Evolutionary conservation across 2,113 vertebrate genomes (phyloP).

Genomic region (Hypomesus transpacificus): DNA sequence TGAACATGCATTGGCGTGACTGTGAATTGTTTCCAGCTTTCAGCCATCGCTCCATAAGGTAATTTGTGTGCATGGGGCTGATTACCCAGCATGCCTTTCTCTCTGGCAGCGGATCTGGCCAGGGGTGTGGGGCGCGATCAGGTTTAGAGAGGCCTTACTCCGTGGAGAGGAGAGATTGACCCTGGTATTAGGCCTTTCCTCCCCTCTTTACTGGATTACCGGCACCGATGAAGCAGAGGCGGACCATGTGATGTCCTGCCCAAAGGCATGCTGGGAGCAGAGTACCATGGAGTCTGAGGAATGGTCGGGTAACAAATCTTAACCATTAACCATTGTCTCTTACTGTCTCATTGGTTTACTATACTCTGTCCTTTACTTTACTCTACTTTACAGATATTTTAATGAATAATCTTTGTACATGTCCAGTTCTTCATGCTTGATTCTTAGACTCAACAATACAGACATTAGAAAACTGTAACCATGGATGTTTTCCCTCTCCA

Average conservation of each 20-base stretch:
- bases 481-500: no score
- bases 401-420: no score
- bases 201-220: constrained; percentile 43
- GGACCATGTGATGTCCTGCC: constrained; percentile 11
- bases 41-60: constrained; percentile 21
- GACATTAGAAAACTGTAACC: no score
- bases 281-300: not conserved
- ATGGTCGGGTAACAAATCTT: not conserved
- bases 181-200: constrained; percentile 44
- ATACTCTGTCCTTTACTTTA: no score
- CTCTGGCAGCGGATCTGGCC: constrained; percentile 29
- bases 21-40: constrained; percentile 57
- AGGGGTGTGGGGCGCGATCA: not conserved
- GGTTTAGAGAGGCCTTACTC: constrained; percentile 22
- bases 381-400: no score
- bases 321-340: no score
- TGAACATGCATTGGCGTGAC: constrained; percentile 38
- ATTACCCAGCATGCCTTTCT: constrained; percentile 44
- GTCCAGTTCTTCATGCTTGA: no score
- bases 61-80: constrained; percentile 34
- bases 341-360: no score
- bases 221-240: constrained; percentile 19
- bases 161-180: constrained; percentile 29
- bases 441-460: no score
- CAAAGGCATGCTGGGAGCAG: constrained; percentile 13